Base-by-base conservation (phyloP, 2,113 vertebrate genomes). In the Chiloscyllium plagiosum region DNA sequence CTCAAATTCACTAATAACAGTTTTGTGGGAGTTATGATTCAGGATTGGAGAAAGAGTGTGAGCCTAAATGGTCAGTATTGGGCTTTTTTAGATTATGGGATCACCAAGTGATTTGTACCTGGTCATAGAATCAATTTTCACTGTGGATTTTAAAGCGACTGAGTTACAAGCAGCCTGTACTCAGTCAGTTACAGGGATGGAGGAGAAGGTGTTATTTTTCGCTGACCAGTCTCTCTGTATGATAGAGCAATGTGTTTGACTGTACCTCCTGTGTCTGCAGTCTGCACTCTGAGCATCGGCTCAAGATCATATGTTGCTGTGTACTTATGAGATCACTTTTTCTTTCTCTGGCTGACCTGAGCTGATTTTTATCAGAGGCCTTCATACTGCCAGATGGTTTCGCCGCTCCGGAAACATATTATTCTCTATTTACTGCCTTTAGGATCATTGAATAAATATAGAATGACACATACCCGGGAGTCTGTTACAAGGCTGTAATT, bases 391-490 rank as follows among this genome's bases (percentile, higher is more conserved):
- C 56, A 66, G 89, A 66, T 66, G 89, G 56, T 93, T 66, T 37
- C 15, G 4, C 17, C 20, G 29, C 89, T 66, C 61, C 61, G 89
- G 89, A 93, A 66, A 93, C 61, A 66, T 37, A 66, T 66, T 66
- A 66, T 93, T 93, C 89, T 93, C 89, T 33, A 93, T 93, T 93
- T 93, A 93, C 56, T 37, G 89, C 61, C 89, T 93, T 93, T 66
- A 93, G 56, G 89, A 93, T 93, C 61, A 93, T 93, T 93, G 89
- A 93, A 93, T 93, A 66, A 92, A 93, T 93, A 68, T 93, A 66
- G 61, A 93, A 66, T 92, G 52, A 93, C 61, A 93, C 89, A 93
- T 66, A 37, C 33, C 56, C 89, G 3, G 50, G 89, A 93, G 61
- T 66, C 33, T 66, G 89, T 93, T 93, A 93, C 89, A 93, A 61